Conservation (phyloP, 2,113 vertebrate genomes). For the Antidorcas marsupialis region DNA sequence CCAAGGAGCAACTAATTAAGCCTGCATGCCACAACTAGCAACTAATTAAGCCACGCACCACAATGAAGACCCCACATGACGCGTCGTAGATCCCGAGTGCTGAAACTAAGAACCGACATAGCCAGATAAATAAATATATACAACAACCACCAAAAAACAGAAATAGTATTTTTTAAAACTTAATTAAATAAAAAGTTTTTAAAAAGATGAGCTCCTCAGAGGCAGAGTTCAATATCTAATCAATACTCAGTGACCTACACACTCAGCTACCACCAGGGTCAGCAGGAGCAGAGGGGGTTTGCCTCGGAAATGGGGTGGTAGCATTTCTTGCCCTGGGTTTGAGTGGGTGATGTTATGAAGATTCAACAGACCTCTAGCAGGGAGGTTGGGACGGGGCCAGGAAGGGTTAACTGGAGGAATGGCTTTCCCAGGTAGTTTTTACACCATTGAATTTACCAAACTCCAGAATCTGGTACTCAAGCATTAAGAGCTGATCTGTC, state of each 20-base stretch:
- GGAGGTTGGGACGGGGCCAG: not conserved
- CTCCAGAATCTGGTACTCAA: not conserved
- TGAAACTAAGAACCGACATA: not conserved
- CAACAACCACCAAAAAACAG: not conserved
- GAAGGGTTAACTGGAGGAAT: not conserved
- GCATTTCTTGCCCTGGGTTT: not conserved
- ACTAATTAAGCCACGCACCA: not conserved
- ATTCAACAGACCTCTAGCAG: not conserved
- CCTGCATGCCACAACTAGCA: not conserved
- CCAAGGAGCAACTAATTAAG: not conserved
- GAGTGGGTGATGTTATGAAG: not conserved
- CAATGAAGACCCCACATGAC: not conserved
- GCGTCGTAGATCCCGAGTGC: rapidly evolving
- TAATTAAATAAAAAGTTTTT: not conserved
- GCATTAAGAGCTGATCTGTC: not conserved
- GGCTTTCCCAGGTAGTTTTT: not conserved
- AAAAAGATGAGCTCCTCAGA: not conserved
- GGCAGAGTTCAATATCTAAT: not conserved
- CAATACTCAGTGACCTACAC: not conserved
- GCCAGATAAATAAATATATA: not conserved
- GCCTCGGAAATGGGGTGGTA: not conserved
- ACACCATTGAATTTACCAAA: not conserved
- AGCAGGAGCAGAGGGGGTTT: not conserved
- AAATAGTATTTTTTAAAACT: not conserved
- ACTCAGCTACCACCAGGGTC: not conserved